Conservation (phyloP, 2,113 vertebrate species). For the Peucedramus taeniatus region DNA sequence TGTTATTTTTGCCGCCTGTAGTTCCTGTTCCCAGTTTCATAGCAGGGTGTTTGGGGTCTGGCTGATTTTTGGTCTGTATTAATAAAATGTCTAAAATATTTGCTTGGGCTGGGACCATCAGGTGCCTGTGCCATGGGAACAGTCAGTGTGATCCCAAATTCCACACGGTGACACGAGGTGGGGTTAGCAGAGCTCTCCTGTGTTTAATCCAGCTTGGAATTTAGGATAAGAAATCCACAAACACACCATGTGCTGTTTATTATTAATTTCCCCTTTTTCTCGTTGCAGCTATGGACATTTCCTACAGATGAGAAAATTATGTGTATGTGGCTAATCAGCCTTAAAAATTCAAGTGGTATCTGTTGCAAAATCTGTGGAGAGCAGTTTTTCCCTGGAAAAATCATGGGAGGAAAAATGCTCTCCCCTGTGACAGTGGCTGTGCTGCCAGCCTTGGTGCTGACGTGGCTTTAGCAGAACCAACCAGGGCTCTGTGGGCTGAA, state of each 20-base stretch:
- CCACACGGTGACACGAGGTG: background rate
- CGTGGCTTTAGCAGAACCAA: background rate
- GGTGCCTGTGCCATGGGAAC: background rate
- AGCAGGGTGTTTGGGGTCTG: accelerated
- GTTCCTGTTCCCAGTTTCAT: background rate
- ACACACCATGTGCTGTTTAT: background rate
- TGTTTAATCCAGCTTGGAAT: background rate
- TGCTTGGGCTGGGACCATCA: background rate
- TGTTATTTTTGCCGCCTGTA: background rate
- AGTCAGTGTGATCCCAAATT: background rate
- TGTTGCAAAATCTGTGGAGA: background rate
- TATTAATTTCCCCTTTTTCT: background rate
- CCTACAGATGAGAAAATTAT: background rate
- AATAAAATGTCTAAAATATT: background rate
- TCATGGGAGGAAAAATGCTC: accelerated
- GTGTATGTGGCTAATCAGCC: background rate
- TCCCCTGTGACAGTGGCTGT: background rate
- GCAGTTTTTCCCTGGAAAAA: background rate
- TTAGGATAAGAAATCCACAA: background rate
- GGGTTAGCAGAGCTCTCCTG: background rate
- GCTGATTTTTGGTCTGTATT: background rate
- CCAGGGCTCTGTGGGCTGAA: background rate
- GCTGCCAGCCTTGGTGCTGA: background rate
- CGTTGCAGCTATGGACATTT: background rate
- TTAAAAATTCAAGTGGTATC: background rate